phyloP scores from a whole-genome alignment of 2,113 vertebrate species.

The Gadus chalcogrammus region DNA sequence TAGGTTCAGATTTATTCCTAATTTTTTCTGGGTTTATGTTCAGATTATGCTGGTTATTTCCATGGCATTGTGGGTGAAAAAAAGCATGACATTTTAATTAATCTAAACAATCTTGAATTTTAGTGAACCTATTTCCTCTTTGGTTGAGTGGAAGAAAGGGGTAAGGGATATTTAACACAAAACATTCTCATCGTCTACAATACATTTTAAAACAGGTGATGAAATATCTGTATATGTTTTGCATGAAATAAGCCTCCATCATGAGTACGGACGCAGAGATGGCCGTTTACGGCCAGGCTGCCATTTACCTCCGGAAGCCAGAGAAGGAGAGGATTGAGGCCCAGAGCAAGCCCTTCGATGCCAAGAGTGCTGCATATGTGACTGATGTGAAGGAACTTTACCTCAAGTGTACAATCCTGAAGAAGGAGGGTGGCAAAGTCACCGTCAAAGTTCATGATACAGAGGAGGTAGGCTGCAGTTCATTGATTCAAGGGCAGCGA shows the following conservation, averaged over 20 bases:
- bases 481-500: neutral
- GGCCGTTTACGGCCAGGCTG: neutral
- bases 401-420: slow-evolving; percentile 72
- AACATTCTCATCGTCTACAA: neutral
- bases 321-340: slow-evolving; percentile 48
- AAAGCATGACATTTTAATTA: too few relatives aligned
- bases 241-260: slow-evolving; percentile 21
- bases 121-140: neutral
- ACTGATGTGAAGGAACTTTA: slow-evolving; percentile 66
- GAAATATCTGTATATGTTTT: neutral
- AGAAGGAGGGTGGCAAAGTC: slow-evolving; percentile 67
- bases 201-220: neutral
- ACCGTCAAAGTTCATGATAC: slow-evolving; percentile 57
- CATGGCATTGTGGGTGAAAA: too few relatives aligned
- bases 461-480: slow-evolving; percentile 10
- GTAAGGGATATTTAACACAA: neutral
- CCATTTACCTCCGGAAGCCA: slow-evolving; percentile 1
- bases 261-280: slow-evolving; percentile 29
- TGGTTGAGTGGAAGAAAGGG: neutral
- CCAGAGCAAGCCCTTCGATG: slow-evolving; percentile 67
- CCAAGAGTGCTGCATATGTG: slow-evolving; percentile 55
- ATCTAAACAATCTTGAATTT: too few relatives aligned
- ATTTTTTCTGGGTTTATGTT: too few relatives aligned
- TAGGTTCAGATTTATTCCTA: too few relatives aligned
- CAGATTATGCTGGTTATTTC: too few relatives aligned